Percentiles rank a stretch among this genome's conserved stretches.
phyloP scores from a whole-genome alignment of 2,797 vertebrate species.

The Pelochelys cantorii region DNA sequence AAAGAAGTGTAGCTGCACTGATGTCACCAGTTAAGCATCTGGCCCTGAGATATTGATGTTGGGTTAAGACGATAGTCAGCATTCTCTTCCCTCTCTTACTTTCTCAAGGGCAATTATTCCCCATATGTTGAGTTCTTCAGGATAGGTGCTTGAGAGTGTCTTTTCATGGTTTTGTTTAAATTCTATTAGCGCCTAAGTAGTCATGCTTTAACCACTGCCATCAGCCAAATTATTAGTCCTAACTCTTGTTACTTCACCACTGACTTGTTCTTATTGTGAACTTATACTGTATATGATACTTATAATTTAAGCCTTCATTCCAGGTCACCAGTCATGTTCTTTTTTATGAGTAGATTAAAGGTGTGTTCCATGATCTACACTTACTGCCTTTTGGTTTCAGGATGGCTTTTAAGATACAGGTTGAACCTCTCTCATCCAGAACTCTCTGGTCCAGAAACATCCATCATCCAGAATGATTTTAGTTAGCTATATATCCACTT shows the following conservation, averaged over 20 bases:
- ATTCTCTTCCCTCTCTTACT: not conserved
- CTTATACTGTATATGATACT: not conserved
- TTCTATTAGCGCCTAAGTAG: not conserved
- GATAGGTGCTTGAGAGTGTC: not conserved
- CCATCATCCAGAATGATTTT: too few relatives aligned
- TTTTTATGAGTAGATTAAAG: not conserved
- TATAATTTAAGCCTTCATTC: not conserved
- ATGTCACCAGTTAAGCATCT: not conserved
- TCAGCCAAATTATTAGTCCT: not conserved
- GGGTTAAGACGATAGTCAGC: rapidly evolving
- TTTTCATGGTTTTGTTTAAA: not conserved
- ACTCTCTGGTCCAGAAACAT: too few relatives aligned
- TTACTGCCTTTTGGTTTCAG: not conserved
- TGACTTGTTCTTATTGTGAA: not conserved
- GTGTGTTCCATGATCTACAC: not conserved
- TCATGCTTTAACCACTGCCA: not conserved
- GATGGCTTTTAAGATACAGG: not conserved
- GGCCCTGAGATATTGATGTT: rapidly evolving
- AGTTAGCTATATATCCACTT: too few relatives aligned
- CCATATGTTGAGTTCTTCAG: not conserved
- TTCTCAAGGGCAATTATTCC: not conserved
- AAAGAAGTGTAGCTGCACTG: not conserved
- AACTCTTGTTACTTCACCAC: not conserved
- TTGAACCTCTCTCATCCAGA: too few relatives aligned
- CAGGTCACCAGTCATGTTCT: not conserved